Conservation (phyloP, 2,888 invertebrate species). For the Anarsia innoxiella region DNA sequence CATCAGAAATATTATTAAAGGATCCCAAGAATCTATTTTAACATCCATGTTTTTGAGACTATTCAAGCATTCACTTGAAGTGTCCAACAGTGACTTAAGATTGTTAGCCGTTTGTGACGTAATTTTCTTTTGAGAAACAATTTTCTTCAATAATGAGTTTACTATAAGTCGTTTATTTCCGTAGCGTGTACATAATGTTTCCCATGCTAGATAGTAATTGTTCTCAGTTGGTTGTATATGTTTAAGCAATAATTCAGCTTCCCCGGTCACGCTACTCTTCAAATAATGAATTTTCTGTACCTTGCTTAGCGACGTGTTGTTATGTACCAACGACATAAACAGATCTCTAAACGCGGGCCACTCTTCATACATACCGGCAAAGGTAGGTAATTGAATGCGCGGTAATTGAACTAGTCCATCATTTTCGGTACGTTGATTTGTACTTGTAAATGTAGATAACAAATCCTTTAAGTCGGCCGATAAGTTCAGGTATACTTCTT, state of each 20-base stretch:
- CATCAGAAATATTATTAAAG: too few relatives aligned
- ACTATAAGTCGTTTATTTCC: conserved; percentile 13
- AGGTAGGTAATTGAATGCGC: conserved; percentile 6
- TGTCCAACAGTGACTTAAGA: conserved; percentile 13
- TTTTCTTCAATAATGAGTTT: conserved; percentile 13
- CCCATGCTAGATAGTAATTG: conserved; percentile 12
- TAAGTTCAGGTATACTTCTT: too few relatives aligned
- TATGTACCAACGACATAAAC: conserved; percentile 9
- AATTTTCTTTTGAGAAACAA: conserved; percentile 14
- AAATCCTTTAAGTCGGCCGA: too few relatives aligned
- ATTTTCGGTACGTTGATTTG: too few relatives aligned
- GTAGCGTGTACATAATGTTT: conserved; percentile 7
- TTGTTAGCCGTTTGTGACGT: conserved; percentile 6
- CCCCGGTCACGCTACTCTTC: conserved; percentile 12
- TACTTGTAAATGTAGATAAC: too few relatives aligned
- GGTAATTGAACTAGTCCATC: too few relatives aligned
- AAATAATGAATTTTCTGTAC: conserved; percentile 14
- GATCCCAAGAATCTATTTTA: too few relatives aligned
- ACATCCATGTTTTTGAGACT: conserved; percentile 8
- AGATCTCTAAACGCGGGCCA: conserved; percentile 8
- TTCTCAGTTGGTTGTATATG: conserved; percentile 10
- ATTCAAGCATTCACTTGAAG: conserved; percentile 12
- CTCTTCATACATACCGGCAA: conserved; percentile 8
- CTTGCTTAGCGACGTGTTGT: conserved; percentile 6
- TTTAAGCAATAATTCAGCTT: conserved; percentile 13